Evolutionary conservation across 1,140 invertebrate genomes (phyloP).

Genomic region (Drosophila elegans): DNA sequence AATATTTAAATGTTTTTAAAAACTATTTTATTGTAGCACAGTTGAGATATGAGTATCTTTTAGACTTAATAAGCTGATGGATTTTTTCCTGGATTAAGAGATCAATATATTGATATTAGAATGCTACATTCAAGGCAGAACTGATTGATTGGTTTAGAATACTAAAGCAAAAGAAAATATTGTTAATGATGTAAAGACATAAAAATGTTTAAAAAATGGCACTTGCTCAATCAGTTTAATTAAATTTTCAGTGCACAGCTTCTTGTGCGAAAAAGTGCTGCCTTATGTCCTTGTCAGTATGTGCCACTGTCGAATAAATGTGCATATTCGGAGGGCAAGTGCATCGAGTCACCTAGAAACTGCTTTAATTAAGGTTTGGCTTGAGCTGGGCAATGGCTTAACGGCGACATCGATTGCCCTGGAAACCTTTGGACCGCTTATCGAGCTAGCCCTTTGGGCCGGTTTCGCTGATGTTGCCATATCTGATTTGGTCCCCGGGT

Average conservation of each 20-base stretch:
- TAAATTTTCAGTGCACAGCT: not conserved
- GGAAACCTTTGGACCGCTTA: conserved; percentile 34
- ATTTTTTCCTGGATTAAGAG: too few species aligned
- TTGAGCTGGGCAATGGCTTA: not conserved
- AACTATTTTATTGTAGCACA: too few species aligned
- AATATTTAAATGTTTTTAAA: too few species aligned
- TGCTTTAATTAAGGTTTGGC: conserved; percentile 44
- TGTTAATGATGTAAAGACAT: too few species aligned
- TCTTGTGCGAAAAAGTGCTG: not conserved
- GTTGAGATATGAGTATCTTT: too few species aligned
- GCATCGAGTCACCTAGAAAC: conserved; percentile 14
- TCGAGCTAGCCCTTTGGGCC: conserved; percentile 3
- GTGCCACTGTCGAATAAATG: conserved; percentile 22
- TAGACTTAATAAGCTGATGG: too few species aligned
- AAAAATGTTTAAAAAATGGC: too few species aligned
- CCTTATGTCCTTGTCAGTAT: not conserved
- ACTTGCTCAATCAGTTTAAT: too few species aligned
- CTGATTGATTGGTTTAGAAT: too few species aligned
- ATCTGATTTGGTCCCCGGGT: conserved; percentile 9
- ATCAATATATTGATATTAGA: too few species aligned
- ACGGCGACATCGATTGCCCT: conserved; percentile 29
- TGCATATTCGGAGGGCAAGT: conserved; percentile 42
- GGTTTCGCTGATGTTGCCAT: not conserved
- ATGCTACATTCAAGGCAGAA: too few species aligned
- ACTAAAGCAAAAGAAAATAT: too few species aligned